These are phyloP conservation scores for Leptosomus discolor DNA, from an alignment of 2,113 vertebrate genomes.

Conservation along the genomic window DNA sequence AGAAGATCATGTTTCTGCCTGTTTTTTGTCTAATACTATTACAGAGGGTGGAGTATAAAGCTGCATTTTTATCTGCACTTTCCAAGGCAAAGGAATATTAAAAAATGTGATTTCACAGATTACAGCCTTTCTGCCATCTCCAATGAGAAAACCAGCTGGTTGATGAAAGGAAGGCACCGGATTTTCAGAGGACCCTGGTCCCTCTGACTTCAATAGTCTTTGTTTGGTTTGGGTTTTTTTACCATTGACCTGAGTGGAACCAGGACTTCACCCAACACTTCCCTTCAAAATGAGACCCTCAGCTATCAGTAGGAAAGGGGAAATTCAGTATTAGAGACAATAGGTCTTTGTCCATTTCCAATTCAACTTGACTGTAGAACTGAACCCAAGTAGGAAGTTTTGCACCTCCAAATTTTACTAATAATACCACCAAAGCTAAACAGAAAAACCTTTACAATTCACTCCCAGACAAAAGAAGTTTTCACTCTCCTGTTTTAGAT, in stretches of 20 bases:
- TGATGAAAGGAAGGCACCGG: neutral
- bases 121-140: neutral
- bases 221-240: neutral
- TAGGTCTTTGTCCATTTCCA: neutral
- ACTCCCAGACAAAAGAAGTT: neutral
- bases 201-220: neutral
- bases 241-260: neutral
- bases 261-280: neutral
- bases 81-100: neutral
- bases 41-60: neutral
- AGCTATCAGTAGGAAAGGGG: neutral
- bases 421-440: neutral
- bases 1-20: slow-evolving; percentile 25
- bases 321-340: neutral
- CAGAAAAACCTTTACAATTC: neutral
- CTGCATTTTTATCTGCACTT: slow-evolving; percentile 6
- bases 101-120: neutral
- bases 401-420: neutral
- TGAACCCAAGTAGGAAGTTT: neutral
- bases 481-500: neutral
- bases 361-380: neutral
- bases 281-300: neutral
- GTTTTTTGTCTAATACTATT: slow-evolving; percentile 10
- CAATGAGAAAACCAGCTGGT: neutral
- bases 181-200: neutral